Evolutionary conservation across 2,888 invertebrate genomes (phyloP), one percentile per base, ranked within the genome.

Genomic region (Nomada fucata): DNA sequence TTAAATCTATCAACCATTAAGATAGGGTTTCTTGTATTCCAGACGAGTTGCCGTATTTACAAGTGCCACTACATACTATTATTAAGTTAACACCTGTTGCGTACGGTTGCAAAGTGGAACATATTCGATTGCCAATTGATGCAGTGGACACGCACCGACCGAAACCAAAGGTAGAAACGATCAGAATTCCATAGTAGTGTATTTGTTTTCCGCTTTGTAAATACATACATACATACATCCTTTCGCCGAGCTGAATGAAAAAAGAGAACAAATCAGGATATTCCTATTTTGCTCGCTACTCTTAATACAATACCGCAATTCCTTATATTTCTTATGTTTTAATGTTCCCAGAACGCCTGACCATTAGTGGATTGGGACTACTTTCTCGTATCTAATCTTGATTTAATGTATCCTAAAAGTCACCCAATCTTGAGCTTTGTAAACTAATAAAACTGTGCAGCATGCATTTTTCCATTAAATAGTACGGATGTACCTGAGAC

Each of bases 61-160:
- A 97, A 94, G 98, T 98, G 88, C 98, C 98, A 10, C 95, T 98
- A 77, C 99, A 99, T 94, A 98, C 98, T 69, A 97, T 99, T 89
- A 98, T 99, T 93, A 99, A 99, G 94, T 94, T 99, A 92, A 99
- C 99, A 26, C 99, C 99, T 3, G 98, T 99, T 50, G 99, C 99
- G 52, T 99, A 99, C 94, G 99, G 99, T 57, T 99, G 99, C 94
- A 97, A 98, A 91, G 97, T 99, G 93, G 99, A 99, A 93, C 97
- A 98, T 94, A 97, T 99, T 93, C 96, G 96, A 92, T 95, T 99
- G 87, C 97, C 98, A 57, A 97, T 99, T 72, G 97, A 97, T 78
- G 99, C 99, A 82, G 99, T 99, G 77, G 98, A 99, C 94, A 99
- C 99, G 70, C 99, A 99, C 94, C 96, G 99, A 69, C 96, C 98